These are phyloP conservation scores for Drosophila mojavensis DNA, from an alignment of 1,140 invertebrate genomes.

Conservation along the genomic window DNA sequence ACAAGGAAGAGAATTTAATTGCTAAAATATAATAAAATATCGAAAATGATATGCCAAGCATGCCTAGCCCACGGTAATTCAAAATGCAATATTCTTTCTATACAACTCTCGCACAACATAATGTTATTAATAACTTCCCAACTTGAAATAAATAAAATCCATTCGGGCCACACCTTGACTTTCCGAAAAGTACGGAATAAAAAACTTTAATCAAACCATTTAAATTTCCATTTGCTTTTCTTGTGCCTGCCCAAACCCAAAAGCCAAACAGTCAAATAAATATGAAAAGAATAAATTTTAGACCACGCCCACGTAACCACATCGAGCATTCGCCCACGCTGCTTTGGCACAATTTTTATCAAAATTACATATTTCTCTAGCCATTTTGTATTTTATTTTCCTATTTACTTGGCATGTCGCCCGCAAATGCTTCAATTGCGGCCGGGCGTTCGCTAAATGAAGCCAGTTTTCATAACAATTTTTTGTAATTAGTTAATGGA, in stretches of 20 bases:
- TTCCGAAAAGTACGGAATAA: too few species aligned
- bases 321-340: slow-evolving; percentile 8
- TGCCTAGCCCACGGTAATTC: too few species aligned
- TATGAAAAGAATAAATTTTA: slow-evolving; percentile 3
- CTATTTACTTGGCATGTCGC: slow-evolving; percentile 31
- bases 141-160: too few species aligned
- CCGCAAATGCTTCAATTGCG: slow-evolving; percentile 29
- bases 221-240: too few species aligned
- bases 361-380: slow-evolving; percentile 18
- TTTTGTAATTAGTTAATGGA: slow-evolving; percentile 52
- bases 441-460: not conserved
- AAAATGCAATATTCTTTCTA: too few species aligned
- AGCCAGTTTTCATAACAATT: slow-evolving; percentile 29
- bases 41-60: too few species aligned
- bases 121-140: too few species aligned
- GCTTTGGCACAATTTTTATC: slow-evolving; percentile 20
- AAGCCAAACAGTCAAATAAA: not conserved
- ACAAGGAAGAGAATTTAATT: too few species aligned
- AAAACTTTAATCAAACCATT: too few species aligned
- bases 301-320: slow-evolving; percentile 27
- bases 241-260: not conserved
- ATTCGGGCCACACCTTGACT: too few species aligned
- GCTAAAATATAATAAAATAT: too few species aligned
- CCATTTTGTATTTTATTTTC: slow-evolving; percentile 13
- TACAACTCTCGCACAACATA: too few species aligned